Base-by-base conservation (phyloP, 2,888 invertebrate genomes). In the Ennomos quercinarius region DNA sequence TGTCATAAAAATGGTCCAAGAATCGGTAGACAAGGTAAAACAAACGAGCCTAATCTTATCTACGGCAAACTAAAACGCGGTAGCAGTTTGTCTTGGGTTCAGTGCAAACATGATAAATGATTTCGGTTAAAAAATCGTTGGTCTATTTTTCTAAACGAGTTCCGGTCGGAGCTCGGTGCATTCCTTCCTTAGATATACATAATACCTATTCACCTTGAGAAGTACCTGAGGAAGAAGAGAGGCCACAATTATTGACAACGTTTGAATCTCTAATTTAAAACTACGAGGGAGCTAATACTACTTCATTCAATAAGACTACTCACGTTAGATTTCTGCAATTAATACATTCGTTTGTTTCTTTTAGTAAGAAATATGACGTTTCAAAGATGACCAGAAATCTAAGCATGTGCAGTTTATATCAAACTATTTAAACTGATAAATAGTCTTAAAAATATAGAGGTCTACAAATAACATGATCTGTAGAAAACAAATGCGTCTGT, bases 141-240 rank as follows among this genome's bases (percentile, higher is more conserved):
- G 83, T 86, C 83, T 88, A 84, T 86, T 86, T 27, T 86, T 83
- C 78, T 85, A 85, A 87, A 86, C 83, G 87, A 86, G 90, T 87
- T 90, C 91, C 91, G 89, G 91, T 89, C 71, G 84, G 78, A 80
- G 85, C 81, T 75, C 82, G 86, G 82, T 77, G 85, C 82, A 82
- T 84, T 86, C 84, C 83, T 80, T 87, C 84, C 86, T 86, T 84
- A 84, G 80, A 87, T 89, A 87, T 84, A 89, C 80, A 84, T 84
- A 89, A 88, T 88, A 91, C 91, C 91, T 90, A 91, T 91, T 91
- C 90, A 91, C 90, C 90, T 91, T 91, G 91, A 90, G 91, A 91
- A 91, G 91, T 91, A 91, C 91, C 91, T 91, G 91, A 80, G 89
- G 84, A 91, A 91, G 87, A 91, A 91, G 88, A 91, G 87, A 91